Conservation (phyloP, 2,113 vertebrate species). For the Patagioenas fasciata region DNA sequence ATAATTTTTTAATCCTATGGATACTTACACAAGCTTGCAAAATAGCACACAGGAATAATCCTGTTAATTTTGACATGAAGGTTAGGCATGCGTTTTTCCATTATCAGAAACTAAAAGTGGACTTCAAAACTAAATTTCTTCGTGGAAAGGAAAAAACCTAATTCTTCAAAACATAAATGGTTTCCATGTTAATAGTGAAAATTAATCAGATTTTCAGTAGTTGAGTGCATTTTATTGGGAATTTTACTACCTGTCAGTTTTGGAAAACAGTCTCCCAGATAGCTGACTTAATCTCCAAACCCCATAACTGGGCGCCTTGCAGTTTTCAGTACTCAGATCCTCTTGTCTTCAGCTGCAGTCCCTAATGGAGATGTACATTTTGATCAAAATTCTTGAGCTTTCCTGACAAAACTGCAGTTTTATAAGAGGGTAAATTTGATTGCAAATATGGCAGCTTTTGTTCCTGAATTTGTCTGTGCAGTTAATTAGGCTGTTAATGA, state of each 20-base stretch:
- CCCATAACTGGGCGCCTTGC: not conserved
- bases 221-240: not conserved
- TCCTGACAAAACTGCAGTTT: not conserved
- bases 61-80: not conserved
- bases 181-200: not conserved
- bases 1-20: not conserved
- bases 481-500: conserved; percentile 23
- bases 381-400: not conserved
- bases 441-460: not conserved
- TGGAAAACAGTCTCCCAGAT: not conserved
- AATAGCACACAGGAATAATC: not conserved
- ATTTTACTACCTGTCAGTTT: not conserved
- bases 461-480: not conserved
- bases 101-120: not conserved
- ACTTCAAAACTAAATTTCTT: not conserved
- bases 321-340: not conserved
- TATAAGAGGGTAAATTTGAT: not conserved
- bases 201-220: not conserved
- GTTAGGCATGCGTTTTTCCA: not conserved
- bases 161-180: not conserved
- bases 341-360: not conserved
- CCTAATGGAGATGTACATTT: not conserved
- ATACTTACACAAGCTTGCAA: not conserved
- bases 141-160: not conserved
- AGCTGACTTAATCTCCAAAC: not conserved